Evolutionary conservation across 92 coral and sea anemone genomes (phyloP), one percentile per base, ranked within the genome.

Genomic region (Micromussa lordhowensis): DNA sequence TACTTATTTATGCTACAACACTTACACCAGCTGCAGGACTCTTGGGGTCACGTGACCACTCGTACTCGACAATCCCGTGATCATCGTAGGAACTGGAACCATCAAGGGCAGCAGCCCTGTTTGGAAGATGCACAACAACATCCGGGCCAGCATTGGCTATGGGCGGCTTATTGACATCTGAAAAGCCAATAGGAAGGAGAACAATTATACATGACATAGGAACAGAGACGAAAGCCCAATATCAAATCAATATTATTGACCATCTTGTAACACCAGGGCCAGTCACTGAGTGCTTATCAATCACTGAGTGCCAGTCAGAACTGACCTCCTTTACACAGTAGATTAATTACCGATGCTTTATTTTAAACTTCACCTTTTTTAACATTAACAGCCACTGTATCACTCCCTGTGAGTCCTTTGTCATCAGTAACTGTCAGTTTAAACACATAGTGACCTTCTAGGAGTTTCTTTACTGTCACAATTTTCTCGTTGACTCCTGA

Each of bases 1-100:
- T n/a, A n/a, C n/a, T n/a, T n/a, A n/a, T n/a, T n/a, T 7, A 35
- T 18, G 28, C 26, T 7, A n/a, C n/a, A 17, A 28, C 51, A 92
- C 99, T 49, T 89, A 97, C 99, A 84, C 99, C 99, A 31, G 99
- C 99, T 16, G 99, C 99, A 74, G 99, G 99, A 79, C 99, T 97
- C 90, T 97, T 96, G 30, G 97, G 93, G 57, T 96, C 98, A 69
- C 99, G 92, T 49, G 87, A 84, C 99, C 99, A 97, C 14, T 81
- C 82, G 57, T 96, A 97, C 85, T 89, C 83, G 2, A 93, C 92
- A 61, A 97, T 96, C 0, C 99, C 99, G 77, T 97, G 98, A 83
- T 97, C 99, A 53, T 97, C 99, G 54, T 82, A 85, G 24, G 99
- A 97, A 12, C 73, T 88, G 18, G 98, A 94, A 19, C 98, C 99